Conservation (phyloP, 2,888 invertebrate species). For the Palloptera scutellata region DNA sequence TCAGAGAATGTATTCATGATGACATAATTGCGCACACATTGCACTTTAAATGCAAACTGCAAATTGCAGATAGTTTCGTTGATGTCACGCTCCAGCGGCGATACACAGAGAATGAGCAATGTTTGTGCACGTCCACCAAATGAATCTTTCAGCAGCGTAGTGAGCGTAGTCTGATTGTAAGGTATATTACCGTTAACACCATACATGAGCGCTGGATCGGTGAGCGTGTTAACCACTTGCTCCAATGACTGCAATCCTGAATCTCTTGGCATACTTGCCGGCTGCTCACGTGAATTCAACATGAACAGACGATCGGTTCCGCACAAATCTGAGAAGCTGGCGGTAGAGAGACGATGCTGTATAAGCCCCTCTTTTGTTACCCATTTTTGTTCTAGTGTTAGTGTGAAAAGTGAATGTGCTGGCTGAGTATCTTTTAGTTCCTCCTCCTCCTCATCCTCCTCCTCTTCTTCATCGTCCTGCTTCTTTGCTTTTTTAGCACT, state of each 20-base stretch:
- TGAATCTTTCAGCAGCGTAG: conserved; percentile 76
- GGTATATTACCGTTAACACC: conserved; percentile 60
- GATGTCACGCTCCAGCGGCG: conserved; percentile 73
- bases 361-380: conserved; percentile 72
- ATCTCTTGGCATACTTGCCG: conserved; percentile 68
- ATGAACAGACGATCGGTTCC: conserved; percentile 67
- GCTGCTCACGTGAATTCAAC: conserved; percentile 64
- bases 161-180: conserved; percentile 72
- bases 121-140: conserved; percentile 81
- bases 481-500: conserved; percentile 46
- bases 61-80: conserved; percentile 75
- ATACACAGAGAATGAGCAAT: conserved; percentile 76
- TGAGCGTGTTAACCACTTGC: conserved; percentile 70
- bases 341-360: conserved; percentile 76
- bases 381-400: conserved; percentile 80
- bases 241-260: conserved; percentile 73
- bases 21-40: conserved; percentile 75
- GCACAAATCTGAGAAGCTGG: conserved; percentile 76
- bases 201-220: conserved; percentile 63
- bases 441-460: no score
- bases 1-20: conserved; percentile 76
- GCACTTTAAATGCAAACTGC: conserved; percentile 72
- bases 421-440: conserved; percentile 17
- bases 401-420: conserved; percentile 73
- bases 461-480: conserved; percentile 15